These are phyloP conservation scores for Volucella inanis DNA, from an alignment of 2,888 invertebrate genomes.

Conservation along the genomic window DNA sequence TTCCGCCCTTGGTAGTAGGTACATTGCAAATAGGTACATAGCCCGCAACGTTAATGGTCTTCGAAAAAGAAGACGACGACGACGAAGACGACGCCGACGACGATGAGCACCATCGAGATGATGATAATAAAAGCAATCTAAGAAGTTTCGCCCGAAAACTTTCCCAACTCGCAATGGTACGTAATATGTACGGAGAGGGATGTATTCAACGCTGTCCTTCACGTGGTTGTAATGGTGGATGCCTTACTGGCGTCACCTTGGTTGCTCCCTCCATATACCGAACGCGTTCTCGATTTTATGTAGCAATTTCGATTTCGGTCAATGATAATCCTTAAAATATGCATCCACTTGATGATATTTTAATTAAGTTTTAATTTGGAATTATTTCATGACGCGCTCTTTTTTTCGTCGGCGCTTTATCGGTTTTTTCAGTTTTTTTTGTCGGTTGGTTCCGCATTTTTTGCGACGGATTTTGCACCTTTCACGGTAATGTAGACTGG, in stretches of 20 bases:
- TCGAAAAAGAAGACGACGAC: not conserved
- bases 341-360: slow-evolving; percentile 75
- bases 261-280: slow-evolving; percentile 49
- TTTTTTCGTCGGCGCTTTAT: slow-evolving; percentile 6
- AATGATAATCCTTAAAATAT: slow-evolving; percentile 76
- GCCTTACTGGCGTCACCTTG: slow-evolving; percentile 57
- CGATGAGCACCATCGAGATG: slow-evolving; percentile 54
- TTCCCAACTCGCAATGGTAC: slow-evolving; percentile 37
- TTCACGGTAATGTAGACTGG: not conserved
- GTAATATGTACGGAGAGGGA: slow-evolving; percentile 12
- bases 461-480: slow-evolving; percentile 22
- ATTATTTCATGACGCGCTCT: slow-evolving; percentile 58
- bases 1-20: slow-evolving; percentile 33
- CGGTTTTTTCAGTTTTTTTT: not conserved
- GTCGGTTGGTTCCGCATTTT: not conserved
- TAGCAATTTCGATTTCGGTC: slow-evolving; percentile 75
- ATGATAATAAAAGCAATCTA: slow-evolving; percentile 77
- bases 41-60: slow-evolving; percentile 52
- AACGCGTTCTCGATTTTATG: slow-evolving; percentile 67
- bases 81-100: slow-evolving; percentile 5
- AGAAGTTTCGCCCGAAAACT: slow-evolving; percentile 75
- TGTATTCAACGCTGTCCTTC: slow-evolving; percentile 27
- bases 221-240: not conserved
- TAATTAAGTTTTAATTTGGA: slow-evolving; percentile 76
- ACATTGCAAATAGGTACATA: slow-evolving; percentile 30